A percentile compares a stretch with the other conserved stretches of the same genome.
phyloP scores from a whole-genome alignment of 1,140 invertebrate genomes.

The Drosophila sproati region DNA sequence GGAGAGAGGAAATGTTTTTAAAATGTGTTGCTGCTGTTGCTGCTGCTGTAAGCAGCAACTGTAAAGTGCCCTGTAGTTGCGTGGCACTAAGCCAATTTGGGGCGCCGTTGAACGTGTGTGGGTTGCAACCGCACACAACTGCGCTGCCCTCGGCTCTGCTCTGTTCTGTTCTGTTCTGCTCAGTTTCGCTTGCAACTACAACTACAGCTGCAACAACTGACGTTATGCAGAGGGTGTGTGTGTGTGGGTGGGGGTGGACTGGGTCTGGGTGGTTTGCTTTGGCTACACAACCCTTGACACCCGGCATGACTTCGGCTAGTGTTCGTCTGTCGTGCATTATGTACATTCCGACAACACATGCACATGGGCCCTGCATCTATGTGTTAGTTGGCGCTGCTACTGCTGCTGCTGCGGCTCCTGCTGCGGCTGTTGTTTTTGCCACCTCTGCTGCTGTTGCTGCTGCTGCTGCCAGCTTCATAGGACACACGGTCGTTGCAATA shows the following conservation, averaged over 20 bases:
- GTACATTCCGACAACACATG: constrained; percentile 54
- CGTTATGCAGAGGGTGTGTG: neutral
- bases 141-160: constrained; percentile 28
- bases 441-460: constrained; percentile 27
- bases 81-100: constrained; percentile 64
- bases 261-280: neutral
- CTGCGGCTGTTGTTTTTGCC: constrained; percentile 20
- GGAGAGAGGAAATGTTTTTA: constrained; percentile 2
- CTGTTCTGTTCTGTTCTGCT: constrained; percentile 22
- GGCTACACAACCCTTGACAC: constrained; percentile 75
- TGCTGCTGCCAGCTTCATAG: constrained; percentile 53
- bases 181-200: constrained; percentile 43
- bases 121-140: constrained; percentile 61
- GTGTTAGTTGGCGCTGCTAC: constrained; percentile 45
- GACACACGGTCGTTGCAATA: constrained; percentile 62
- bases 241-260: neutral
- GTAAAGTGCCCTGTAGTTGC: constrained; percentile 70
- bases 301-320: constrained; percentile 57
- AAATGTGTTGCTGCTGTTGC: constrained; percentile 10
- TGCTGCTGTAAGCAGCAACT: constrained; percentile 67
- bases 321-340: constrained; percentile 55
- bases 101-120: constrained; percentile 35
- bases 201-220: constrained; percentile 14
- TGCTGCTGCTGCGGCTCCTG: constrained; percentile 32
- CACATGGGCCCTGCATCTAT: constrained; percentile 52